Base-by-base conservation (phyloP, 92 coral and sea anemone genomes). In the Paramuricea clavata region DNA sequence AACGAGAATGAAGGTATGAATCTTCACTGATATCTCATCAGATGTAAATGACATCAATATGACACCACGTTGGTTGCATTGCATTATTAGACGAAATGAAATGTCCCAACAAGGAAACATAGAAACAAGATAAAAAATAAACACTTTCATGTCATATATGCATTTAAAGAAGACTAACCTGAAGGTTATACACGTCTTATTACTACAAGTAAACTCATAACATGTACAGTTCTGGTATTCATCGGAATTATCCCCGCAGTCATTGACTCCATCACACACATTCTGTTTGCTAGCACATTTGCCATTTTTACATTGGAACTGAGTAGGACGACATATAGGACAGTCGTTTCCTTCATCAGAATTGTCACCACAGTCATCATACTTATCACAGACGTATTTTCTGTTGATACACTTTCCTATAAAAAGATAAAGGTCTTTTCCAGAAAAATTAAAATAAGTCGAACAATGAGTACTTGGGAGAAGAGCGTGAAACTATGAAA, bases 181-280 rank as follows among this genome's bases (percentile, higher is more conserved):
- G 89, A 57, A 91, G 21, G 91, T 90, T 21, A 93, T 91, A 52
- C 98, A 95, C 50, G 59, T 73, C 27, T 91, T 90, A 73, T 75
- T 72, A 44, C 69, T 88, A 70, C 98, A 95, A 3, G 89, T 88
- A 74, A 89, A 93, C 52, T 92, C 93, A 26, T 25, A 28, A 86
- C 76, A 39, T 87, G 68, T 68, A 13, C 70, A 80, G 33, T 94
- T 91, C n/a, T 57, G 32, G 70, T 68, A 6, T 81, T 95, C 98
- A 73, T 95, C 98, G 21, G 98, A 91, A n/a, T 90, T 61, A 71
- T 95, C 98, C 17, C 91, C 95, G 22, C 98, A 95, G 64, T 95
- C 98, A 52, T 95, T 93, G 35, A 86, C 95, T 15, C 98, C 97
- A 76, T 95, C 98, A 47, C 98, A 95, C 16, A 87, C 83, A 27